A percentile compares a stretch with the other conserved stretches of the same genome.
Conservation (phyloP, 2,113 vertebrate species). For the cattle (Bos taurus) region DNA sequence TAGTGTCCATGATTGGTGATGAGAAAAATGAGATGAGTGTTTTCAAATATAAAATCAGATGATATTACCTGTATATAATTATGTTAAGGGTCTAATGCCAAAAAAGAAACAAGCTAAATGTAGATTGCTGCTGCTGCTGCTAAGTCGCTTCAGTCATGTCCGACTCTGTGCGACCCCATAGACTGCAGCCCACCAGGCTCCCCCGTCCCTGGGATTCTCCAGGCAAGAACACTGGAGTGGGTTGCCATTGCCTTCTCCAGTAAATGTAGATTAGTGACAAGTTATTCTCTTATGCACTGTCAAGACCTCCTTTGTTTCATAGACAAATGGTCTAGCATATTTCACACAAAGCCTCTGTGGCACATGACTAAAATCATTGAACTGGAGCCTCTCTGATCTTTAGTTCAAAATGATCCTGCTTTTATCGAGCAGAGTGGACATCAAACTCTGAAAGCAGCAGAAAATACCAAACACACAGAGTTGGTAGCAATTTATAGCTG, state of each 20-base stretch:
- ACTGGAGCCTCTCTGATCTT: background rate
- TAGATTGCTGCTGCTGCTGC: no score
- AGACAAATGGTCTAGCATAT: background rate
- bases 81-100: background rate
- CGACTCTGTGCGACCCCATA: no score
- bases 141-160: no score
- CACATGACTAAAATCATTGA: background rate
- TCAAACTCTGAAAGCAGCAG: background rate
- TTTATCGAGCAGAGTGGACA: background rate
- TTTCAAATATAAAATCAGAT: background rate
- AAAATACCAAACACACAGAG: slow-evolving; percentile 1
- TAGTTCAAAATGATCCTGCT: slow-evolving; percentile 20
- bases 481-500: slow-evolving; percentile 38
- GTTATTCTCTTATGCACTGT: background rate
- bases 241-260: no score
- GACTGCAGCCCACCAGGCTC: no score
- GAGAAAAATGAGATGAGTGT: background rate
- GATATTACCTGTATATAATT: background rate
- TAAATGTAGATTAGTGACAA: background rate
- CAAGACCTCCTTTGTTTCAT: background rate
- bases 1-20: background rate
- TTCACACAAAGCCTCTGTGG: background rate
- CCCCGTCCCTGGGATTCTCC: no score
- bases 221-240: no score
- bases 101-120: background rate